Base-by-base conservation (phyloP, 2,113 vertebrate genomes). In the Platysteira castanea region DNA sequence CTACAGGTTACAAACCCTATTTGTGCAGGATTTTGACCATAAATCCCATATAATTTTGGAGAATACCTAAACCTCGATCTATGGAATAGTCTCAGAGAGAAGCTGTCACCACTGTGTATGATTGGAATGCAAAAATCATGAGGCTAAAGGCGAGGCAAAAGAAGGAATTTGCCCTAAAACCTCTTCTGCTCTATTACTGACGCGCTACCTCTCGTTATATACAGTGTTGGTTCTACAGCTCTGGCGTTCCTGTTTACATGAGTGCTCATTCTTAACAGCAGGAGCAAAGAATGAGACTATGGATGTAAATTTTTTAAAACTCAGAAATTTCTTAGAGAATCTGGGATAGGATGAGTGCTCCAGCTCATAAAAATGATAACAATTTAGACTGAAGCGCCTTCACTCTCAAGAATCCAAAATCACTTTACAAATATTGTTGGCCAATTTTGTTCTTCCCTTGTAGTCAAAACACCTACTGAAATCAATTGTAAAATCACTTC, bases 391-490 rank as follows among this genome's bases (percentile, higher is more conserved):
- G 63, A 44, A 33, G 41, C 84, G 60, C 37, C 31, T 96, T 96
- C 60, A 75, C 64, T 93, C 68, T 10, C 52, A 56, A 52, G 82
- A 77, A 94, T 81, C 37, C 87, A 81, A 81, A 96, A 86, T 71
- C 88, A 78, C 52, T 92, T 94, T 75, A 70, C 76, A 92, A 90
- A 89, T 92, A 87, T n/a, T 85, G 71, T 95, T 89, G 79, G 83
- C 79, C 85, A 96, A 89, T 93, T 75, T 92, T 93, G 28, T 64
- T 86, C 92, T 89, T 56, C 56, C 70, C 88, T 89, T 90, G 53
- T 86, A 95, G 92, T 92, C 83, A 92, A 94, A 96, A 95, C 71
- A 90, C 85, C 95, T 94, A 92, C 88, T 81, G 85, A 93, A 96
- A 93, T 93, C 79, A 90, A 81, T 90, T 87, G 79, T 84, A 81